These are phyloP conservation scores for Synaphobranchus kaupii DNA, from an alignment of 2,797 vertebrate species.

Conservation along the genomic window DNA sequence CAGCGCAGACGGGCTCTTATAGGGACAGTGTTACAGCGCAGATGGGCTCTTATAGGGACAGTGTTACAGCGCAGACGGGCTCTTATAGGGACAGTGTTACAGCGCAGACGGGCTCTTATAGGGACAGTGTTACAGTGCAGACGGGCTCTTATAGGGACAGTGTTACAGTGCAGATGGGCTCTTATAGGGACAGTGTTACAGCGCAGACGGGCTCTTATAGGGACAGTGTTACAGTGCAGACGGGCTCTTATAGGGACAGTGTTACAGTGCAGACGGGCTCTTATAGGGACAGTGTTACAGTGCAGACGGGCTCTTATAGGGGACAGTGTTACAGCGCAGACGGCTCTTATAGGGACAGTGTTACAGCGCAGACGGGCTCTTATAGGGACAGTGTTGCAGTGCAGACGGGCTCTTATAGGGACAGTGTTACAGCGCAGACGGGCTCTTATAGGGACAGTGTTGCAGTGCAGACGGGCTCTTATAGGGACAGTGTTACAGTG, in stretches of 20 bases:
- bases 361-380: not conserved
- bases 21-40: not conserved
- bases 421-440: not conserved
- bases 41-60: not conserved
- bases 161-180: not conserved
- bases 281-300: not conserved
- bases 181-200: not conserved
- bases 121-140: not conserved
- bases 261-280: not conserved
- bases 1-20: conserved; percentile 60
- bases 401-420: conserved; percentile 64
- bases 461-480: not conserved
- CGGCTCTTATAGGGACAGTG: not conserved
- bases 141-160: not conserved
- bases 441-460: not conserved
- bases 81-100: not conserved
- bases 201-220: conserved; percentile 62
- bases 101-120: conserved; percentile 61
- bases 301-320: conserved; percentile 63
- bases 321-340: not conserved
- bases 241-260: not conserved
- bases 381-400: not conserved
- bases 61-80: not conserved
- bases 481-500: not conserved
- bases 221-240: not conserved